Conservation (phyloP, 35 echinoderm and acorn worm genomes). For the Diadema setosum region DNA sequence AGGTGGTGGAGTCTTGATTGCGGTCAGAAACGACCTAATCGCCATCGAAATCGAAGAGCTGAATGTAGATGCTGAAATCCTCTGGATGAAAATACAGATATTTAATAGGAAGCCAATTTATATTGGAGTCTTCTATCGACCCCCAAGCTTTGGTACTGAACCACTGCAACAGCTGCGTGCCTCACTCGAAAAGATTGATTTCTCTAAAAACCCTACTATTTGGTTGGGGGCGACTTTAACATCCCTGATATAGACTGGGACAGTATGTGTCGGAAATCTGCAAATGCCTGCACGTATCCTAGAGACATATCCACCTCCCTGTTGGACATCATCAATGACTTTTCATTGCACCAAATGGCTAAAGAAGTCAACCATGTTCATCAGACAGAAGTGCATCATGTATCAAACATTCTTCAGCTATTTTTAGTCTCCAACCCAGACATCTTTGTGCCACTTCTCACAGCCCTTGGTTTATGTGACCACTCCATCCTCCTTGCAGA, state of each 20-base stretch:
- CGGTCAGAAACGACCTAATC: conserved; percentile 17
- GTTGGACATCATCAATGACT: too few species aligned
- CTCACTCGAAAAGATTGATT: conserved; percentile 41
- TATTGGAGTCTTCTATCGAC: conserved; percentile 23
- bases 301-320: too few species aligned
- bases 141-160: conserved; percentile 19
- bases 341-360: too few species aligned
- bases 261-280: too few species aligned
- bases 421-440: too few species aligned
- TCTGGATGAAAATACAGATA: conserved; percentile 46
- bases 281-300: too few species aligned
- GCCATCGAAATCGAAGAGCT: conserved; percentile 21
- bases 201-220: conserved; percentile 35
- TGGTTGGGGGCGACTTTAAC: conserved; percentile 78
- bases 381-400: too few species aligned
- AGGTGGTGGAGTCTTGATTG: conserved; percentile 49
- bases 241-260: conserved; percentile 61
- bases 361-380: too few species aligned
- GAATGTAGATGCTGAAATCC: conserved; percentile 2
- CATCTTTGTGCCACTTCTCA: too few species aligned
- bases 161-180: conserved; percentile 19
- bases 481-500: too few species aligned
- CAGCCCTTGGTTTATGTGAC: too few species aligned
- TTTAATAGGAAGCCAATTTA: conserved; percentile 39
- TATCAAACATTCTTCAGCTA: too few species aligned